Base-by-base conservation (phyloP, 2,113 vertebrate species). In the Mesembrinibis cayennensis region DNA sequence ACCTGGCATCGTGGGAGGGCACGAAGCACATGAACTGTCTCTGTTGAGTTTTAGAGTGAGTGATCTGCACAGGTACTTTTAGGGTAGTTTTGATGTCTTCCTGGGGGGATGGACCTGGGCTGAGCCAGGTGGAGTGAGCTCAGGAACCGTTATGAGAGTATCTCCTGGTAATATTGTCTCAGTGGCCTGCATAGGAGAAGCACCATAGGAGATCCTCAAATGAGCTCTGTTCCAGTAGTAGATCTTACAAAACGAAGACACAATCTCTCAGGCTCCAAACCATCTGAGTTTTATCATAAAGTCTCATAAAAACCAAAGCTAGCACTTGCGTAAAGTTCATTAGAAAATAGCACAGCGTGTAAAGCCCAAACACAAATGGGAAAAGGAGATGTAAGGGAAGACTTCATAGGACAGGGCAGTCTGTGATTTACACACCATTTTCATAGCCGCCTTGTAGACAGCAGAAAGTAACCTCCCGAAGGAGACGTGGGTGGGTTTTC, bases 161-260 rank as follows among this genome's bases (percentile, higher is more conserved):
- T 23, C 62, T 16, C 0, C 18, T 49, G 50, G 26, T 50, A 7
- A 4, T 29, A 5, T 1, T 29, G 8, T 9, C 49, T 83, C 34
- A 6, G 73, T 42, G 44, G 34, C 15, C 82, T n/a, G 5, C 3
- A 3, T 2, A 30, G 70, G 15, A 30, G 55, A 36, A 30, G 11
- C 5, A 5, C 29, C 11, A 1, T 2, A 40, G 67, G 59, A 79
- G 66, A 30, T 32, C 66, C 49, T 52, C 0, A 22, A 9, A 3
- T 4, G 10, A 17, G 38, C 44, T 38, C 82, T 50, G 3, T 36
- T 59, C 34, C 38, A 16, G 56, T 3, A 42, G 32, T 4, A 34
- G 32, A 30, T 25, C 53, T 44, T 21, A 10, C 4, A 59, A 71
- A 70, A 38, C 0, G 0, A 58, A 30, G 40, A 20, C 5, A 10